Conservation (phyloP, 2,888 invertebrate genomes). For the Leptopilina myrica region DNA sequence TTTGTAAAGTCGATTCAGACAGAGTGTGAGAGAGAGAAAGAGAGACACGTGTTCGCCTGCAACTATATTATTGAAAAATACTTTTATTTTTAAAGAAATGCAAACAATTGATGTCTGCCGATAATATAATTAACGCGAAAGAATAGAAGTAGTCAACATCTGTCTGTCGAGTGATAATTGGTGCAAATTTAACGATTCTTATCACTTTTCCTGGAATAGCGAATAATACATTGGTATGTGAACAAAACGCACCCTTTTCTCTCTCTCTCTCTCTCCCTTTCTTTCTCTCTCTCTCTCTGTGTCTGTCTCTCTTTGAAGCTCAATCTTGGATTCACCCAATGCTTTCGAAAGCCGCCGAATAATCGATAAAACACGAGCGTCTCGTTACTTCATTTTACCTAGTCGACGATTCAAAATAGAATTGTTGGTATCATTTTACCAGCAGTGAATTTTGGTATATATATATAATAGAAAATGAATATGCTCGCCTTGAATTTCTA, state of each 20-base stretch:
- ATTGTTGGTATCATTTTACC: background rate
- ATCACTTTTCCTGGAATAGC: background rate
- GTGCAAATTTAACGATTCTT: background rate
- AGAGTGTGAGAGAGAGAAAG: too few relatives aligned
- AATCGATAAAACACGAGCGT: conserved; percentile 32
- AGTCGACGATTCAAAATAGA: background rate
- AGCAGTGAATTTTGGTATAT: background rate
- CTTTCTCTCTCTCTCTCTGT: background rate
- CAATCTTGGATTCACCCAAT: conserved; percentile 34
- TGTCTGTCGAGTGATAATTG: background rate
- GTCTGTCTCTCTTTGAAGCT: background rate
- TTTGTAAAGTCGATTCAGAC: background rate
- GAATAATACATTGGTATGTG: background rate
- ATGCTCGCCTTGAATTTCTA: too few relatives aligned
- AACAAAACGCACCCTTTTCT: conserved; percentile 2
- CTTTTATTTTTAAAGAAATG: conserved; percentile 5
- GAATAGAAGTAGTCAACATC: background rate
- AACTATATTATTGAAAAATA: background rate
- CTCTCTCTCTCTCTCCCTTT: background rate
- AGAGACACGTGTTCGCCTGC: background rate
- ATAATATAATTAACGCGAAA: background rate
- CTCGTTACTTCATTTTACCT: conserved; percentile 31
- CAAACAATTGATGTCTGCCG: conserved; percentile 10
- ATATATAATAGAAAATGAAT: background rate
- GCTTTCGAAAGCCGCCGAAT: conserved; percentile 15